Conservation (phyloP, 64 coral and sea anemone genomes). For the Dendronephthya gigantea region DNA sequence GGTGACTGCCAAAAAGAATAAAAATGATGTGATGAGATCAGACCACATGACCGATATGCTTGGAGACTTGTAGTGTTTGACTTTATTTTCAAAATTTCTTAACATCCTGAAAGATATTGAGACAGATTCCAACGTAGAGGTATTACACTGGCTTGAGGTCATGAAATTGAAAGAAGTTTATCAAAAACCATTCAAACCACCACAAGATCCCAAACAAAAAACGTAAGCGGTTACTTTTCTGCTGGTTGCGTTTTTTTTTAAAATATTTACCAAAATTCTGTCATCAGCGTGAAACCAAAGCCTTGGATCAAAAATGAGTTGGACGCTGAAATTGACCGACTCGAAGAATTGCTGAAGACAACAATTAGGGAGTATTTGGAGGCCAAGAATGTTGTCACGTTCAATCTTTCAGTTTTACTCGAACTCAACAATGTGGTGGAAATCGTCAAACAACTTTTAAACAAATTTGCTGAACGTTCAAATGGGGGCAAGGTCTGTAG, state of each 20-base stretch:
- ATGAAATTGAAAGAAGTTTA: conserved; percentile 56
- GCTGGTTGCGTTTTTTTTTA: no score
- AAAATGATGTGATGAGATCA: no score
- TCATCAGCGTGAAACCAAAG: not conserved
- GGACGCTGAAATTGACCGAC: not conserved
- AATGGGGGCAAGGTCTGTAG: no score
- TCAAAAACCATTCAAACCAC: conserved; percentile 28
- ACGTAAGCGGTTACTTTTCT: not conserved
- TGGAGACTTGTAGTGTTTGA: no score
- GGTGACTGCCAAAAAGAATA: no score
- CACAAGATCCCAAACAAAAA: not conserved
- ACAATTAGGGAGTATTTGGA: not conserved
- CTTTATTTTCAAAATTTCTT: no score
- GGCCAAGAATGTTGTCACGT: not conserved
- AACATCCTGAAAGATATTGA: conserved; percentile 20
- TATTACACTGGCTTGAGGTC: conserved; percentile 69
- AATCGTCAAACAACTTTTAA: not conserved
- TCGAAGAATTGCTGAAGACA: not conserved
- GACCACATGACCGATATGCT: no score
- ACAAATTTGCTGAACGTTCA: not conserved
- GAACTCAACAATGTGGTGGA: not conserved
- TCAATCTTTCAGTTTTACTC: not conserved
- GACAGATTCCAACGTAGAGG: conserved; percentile 50
- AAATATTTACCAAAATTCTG: no score
- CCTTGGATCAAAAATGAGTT: not conserved